Evolutionary conservation across 2,113 vertebrate species (phyloP), one percentile per base, ranked within the genome.

Genomic region (Cephalopterus ornatus): DNA sequence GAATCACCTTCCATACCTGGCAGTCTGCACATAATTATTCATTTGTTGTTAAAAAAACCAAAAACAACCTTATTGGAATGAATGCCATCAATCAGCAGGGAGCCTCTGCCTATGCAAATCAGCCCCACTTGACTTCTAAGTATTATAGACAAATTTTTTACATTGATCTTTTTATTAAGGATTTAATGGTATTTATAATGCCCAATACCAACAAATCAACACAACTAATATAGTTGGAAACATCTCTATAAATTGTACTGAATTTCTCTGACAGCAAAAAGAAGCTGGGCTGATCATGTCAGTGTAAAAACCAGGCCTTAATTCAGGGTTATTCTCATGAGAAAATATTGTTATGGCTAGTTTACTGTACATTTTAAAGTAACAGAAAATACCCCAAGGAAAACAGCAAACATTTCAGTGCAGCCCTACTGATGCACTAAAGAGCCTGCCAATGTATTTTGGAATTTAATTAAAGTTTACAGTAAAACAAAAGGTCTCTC

Each of bases 251-350:
- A 87, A 82, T 59, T 35, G 50, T 59, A 62, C 42, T 65, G 75
- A 85, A 61, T 87, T 97, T 95, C 73, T 79, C 77, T 77, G 75
- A 53, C 81, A 96, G 87, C 50, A 96, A 96, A 95, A 96, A 93
- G 81, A 87, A 95, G 92, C 65, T 96, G 77, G 97, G 72, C 30
- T 76, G 50, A 78, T 91, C 93, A 94, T 13, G 67, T 87, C 90
- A 93, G 58, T 70, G 85, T 72, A 92, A 93, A 96, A 94, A 93
- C 5, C 78, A 87, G 68, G 84, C 62, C 91, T 96, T 92, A 97
- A 94, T 89, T 96, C 89, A 95, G 53, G 52, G 70, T 49, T 77
- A 33, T 68, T 87, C 88, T 93, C 93, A 92, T 3, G 32, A 93
- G 93, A 86, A 91, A 94, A 80, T 39, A 85, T 17, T 81, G 70